Conservation (phyloP, 1,140 invertebrate species). For the Hyles vespertilio region DNA sequence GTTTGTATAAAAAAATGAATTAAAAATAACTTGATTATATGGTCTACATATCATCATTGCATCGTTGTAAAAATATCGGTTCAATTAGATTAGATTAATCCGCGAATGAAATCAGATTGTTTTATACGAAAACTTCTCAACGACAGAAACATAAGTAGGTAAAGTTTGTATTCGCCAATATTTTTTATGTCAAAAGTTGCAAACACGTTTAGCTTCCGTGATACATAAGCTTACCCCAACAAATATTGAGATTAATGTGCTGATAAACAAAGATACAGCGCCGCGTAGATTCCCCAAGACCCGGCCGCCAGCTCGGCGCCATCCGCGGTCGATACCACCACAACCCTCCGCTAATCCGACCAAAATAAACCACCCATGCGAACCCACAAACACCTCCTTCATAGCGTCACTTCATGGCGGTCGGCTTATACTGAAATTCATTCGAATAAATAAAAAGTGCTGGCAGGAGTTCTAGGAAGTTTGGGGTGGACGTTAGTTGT, state of each 20-base stretch:
- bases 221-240: constrained; percentile 4
- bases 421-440: constrained; percentile 16
- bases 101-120: neutral
- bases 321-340: constrained; percentile 28
- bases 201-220: constrained; percentile 4
- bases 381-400: neutral
- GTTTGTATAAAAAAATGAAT: too few relatives aligned
- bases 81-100: neutral
- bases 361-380: constrained; percentile 5
- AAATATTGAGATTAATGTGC: constrained; percentile 3
- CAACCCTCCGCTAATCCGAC: constrained; percentile 19
- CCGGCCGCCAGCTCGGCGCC: constrained; percentile 32
- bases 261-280: constrained; percentile 3
- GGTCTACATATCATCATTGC: too few relatives aligned
- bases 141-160: neutral
- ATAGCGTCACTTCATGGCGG: neutral
- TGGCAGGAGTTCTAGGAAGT: neutral
- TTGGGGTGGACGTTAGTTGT: neutral
- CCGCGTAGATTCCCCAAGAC: constrained; percentile 4
- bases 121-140: constrained; percentile 1
- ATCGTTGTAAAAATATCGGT: too few relatives aligned
- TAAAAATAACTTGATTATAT: too few relatives aligned
- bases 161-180: too few relatives aligned
- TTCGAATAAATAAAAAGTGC: constrained; percentile 4
- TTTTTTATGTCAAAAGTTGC: neutral